A percentile compares a stretch with the other conserved stretches of the same genome.
phyloP scores from a whole-genome alignment of 2,113 vertebrate species.

The Murina feae region DNA sequence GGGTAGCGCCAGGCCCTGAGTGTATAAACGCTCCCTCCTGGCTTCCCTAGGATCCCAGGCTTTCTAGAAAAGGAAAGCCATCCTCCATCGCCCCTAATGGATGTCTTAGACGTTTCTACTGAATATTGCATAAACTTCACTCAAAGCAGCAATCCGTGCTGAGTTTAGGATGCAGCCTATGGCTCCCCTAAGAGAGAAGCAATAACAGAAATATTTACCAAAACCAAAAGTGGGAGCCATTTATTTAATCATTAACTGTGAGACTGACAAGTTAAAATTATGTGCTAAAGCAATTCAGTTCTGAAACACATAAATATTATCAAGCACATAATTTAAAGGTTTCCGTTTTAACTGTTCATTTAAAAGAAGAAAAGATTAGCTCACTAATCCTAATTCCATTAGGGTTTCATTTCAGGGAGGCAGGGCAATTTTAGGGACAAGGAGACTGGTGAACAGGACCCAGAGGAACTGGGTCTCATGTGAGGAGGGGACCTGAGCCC shows the following conservation, averaged over 20 bases:
- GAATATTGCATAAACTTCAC: conserved; percentile 56
- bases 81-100: conserved; percentile 25
- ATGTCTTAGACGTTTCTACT: conserved; percentile 47
- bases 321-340: not conserved
- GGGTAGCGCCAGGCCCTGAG: not conserved
- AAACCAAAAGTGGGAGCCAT: conserved; percentile 42
- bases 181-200: conserved; percentile 47
- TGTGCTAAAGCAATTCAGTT: conserved; percentile 39
- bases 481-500: not conserved
- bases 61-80: conserved; percentile 44
- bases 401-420: not conserved
- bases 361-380: not conserved
- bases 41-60: not conserved
- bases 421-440: not conserved
- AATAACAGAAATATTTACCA: conserved; percentile 57
- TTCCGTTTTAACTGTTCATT: conserved; percentile 26
- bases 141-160: conserved; percentile 26
- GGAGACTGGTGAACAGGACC: too few species aligned
- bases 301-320: conserved; percentile 49
- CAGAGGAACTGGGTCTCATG: not conserved
- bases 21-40: conserved; percentile 8
- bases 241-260: conserved; percentile 55
- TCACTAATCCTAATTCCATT: not conserved
- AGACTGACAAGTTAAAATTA: not conserved
- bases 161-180: not conserved